These are phyloP conservation scores for Ornithoptera priamus DNA, from an alignment of 2,888 invertebrate genomes.

Conservation along the genomic window DNA sequence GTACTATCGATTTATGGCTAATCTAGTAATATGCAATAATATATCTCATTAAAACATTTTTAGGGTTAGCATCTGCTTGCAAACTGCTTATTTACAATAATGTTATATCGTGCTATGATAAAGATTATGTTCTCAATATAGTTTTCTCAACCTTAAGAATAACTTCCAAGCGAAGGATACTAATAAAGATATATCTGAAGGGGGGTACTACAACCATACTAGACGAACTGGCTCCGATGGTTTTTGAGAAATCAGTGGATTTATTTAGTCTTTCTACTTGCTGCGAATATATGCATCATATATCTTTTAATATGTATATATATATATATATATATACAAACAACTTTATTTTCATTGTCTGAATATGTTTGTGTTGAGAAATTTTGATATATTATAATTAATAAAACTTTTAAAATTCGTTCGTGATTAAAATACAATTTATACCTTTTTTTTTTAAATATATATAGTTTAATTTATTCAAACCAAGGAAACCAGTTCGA, in stretches of 20 bases:
- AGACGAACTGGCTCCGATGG: conserved; percentile 62
- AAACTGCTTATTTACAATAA: conserved; percentile 65
- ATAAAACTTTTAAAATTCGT: conserved; percentile 20
- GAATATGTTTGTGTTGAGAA: too few species aligned
- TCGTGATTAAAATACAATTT: conserved; percentile 8
- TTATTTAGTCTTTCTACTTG: not conserved
- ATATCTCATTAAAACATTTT: conserved; percentile 57
- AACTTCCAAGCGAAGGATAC: conserved; percentile 61
- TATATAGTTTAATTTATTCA: not conserved
- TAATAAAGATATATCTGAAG: conserved; percentile 51
- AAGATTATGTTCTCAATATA: conserved; percentile 49
- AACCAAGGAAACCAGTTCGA: conserved; percentile 52
- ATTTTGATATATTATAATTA: conserved; percentile 6
- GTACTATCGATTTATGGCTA: conserved; percentile 76
- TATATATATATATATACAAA: not conserved
- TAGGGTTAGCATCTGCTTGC: conserved; percentile 65
- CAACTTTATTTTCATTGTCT: too few species aligned
- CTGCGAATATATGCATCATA: not conserved
- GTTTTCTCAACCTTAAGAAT: conserved; percentile 55
- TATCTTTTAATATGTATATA: not conserved
- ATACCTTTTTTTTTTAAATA: not conserved
- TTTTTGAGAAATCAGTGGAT: conserved; percentile 2
- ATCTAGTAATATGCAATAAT: conserved; percentile 66
- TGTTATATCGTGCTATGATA: conserved; percentile 57
- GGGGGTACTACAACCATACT: conserved; percentile 71